Conservation (phyloP, 2,113 vertebrate genomes). For the Lipotes vexillifer region DNA sequence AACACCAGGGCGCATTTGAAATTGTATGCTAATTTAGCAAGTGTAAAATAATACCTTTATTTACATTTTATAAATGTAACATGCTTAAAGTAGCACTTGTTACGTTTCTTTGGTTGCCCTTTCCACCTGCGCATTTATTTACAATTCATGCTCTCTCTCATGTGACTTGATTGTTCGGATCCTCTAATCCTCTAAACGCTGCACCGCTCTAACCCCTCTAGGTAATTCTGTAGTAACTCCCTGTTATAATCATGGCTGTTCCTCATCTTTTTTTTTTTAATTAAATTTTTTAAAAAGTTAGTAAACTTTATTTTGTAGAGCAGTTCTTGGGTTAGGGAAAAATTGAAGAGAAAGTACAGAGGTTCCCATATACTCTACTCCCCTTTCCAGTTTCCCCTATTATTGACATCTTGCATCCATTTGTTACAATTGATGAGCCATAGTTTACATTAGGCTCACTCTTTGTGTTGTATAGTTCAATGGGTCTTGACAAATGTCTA, state of each 20-base stretch:
- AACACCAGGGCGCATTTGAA: neutral
- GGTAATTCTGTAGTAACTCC: neutral
- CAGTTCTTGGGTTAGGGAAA: neutral
- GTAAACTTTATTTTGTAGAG: neutral
- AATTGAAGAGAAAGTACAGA: neutral
- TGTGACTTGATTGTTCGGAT: accelerated
- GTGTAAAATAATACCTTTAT: neutral
- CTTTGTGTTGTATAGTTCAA: neutral
- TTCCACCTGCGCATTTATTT: neutral
- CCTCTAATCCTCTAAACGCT: neutral
- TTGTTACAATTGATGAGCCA: neutral
- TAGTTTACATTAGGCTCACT: neutral
- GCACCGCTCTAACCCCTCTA: neutral
- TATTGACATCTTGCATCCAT: neutral
- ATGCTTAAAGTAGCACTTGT: neutral
- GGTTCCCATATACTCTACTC: neutral
- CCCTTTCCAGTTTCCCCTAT: neutral
- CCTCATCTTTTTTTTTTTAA: neutral
- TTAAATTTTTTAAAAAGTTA: neutral
- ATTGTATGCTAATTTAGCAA: neutral
- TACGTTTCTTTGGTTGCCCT: neutral
- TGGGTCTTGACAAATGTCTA: neutral
- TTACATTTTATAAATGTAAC: neutral
- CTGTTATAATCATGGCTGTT: neutral
- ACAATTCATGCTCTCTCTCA: neutral